Base-by-base conservation (phyloP, 2,888 invertebrate genomes). In the Lamellibrachia columna region DNA sequence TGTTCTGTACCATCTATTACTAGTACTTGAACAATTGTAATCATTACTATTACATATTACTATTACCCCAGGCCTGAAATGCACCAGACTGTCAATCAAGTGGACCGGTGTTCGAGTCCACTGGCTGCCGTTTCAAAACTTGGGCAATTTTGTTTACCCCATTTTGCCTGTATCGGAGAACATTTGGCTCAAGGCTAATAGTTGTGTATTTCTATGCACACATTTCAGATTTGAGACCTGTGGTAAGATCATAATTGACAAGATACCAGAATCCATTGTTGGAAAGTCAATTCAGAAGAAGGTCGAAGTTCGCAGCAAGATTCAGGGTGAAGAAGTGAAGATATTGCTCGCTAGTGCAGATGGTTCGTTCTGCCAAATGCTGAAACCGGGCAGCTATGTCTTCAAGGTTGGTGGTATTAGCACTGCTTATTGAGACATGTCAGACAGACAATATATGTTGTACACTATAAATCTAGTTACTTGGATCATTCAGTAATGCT, bases 361-460 rank as follows among this genome's bases (percentile, higher is more conserved):
- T n/a, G 92, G 93, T 52, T 97, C 97, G 93, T 99, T 98, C 97
- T 99, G 98, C 96, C 97, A 97, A 0, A 98, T 97, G 96, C 97
- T 99, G 9, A 96, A 97, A 0, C 97, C 98, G 0, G 98, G 98
- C 15, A 97, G 97, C 94, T 99, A 98, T 96, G 97, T 95, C n/a
- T 94, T 96, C 75, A 95, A 97, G 90, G 97, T 96, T 94, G 92
- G 94, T 90, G 1, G 40, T 3, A 9, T 53, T 53, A 22, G 22
- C 52, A 52, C 90, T 90, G 58, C 15, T 11, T 58, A 58, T 58
- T 58, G 2, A 58, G 2, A 58, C 8, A 58, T 58, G 15, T 58
- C 40, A 40, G 40, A 40, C 40, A 40, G 40, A 40, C 40, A 40
- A 40, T 40, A 40, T 40, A 40, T 40, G 40, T 40, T 40, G 40